Base-by-base conservation (phyloP, 2,888 invertebrate species). In the Matsumyia berberina region DNA sequence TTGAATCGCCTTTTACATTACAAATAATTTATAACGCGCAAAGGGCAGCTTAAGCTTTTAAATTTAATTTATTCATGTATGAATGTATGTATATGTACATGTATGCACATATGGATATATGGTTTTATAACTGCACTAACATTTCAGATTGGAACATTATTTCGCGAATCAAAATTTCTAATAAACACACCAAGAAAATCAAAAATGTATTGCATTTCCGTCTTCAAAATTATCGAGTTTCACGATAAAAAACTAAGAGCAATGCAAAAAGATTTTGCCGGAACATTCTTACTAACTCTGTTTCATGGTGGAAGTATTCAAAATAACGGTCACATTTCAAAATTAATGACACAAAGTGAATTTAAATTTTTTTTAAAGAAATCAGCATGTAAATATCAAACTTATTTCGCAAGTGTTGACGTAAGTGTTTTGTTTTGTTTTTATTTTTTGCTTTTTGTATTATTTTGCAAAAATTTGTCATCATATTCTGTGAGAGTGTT, bases 351-450 rank as follows among this genome's bases (percentile, higher is more conserved):
- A 7, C 11, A 6, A 19, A 24, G 1, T 1, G 57, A 37, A 11
- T 58, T 58, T 58, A 17, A 58, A 58, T 37, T 19, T 19, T 58
- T 37, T 12, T 58, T 58, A 39, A 2, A 37, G 19, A 58, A 58
- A 39, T n/a, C 24, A 3, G 6, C 15, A 24, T 0, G 6, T 24
- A n/a, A 19, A 12, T 55, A 17, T 55, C 9, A 55, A 35, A 55
- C 11, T 24, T 39, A 39, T 58, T 44, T 33, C 6, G 19, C 3
- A 4, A 9, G 24, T 7, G 11, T 15, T 15, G 1, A 17, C 24
- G 19, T 49, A 39, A 70, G 8, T 58, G 0, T 35, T 12, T 7
- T 31, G 2, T 15, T 24, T 24, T 24, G n/a, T 42, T 33, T 33
- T 37, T n/a, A n/a, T n/a, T n/a, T 8, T 57, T 39, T 19, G 19